phyloP scores from a whole-genome alignment of 2,888 invertebrate species.

The Gymnocheta viridis region DNA sequence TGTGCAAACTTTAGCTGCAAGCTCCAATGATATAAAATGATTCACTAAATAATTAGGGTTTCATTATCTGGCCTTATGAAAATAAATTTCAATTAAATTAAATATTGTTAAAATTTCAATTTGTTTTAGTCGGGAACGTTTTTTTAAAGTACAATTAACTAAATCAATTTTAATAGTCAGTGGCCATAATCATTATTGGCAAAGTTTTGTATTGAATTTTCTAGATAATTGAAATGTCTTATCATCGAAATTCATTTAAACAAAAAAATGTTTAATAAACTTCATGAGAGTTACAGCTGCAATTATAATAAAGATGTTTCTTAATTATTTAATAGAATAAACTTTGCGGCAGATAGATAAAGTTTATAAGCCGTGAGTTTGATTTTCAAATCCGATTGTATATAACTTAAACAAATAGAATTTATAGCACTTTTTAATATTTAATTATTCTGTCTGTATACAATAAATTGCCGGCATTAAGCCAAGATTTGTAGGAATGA shows the following conservation, averaged over 20 bases:
- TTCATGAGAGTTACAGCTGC: background rate
- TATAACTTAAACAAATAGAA: background rate
- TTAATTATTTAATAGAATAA: background rate
- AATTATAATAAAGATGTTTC: background rate
- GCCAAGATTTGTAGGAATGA: background rate
- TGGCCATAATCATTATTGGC: background rate
- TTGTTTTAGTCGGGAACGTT: background rate
- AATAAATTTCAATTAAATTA: constrained; percentile 18
- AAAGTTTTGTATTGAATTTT: background rate
- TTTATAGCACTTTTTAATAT: background rate
- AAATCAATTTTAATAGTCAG: background rate
- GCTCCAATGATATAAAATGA: background rate
- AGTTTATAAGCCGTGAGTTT: background rate
- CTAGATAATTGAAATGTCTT: background rate
- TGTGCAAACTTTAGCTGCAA: background rate
- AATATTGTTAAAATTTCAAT: background rate
- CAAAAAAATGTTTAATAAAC: background rate
- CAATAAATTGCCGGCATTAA: background rate
- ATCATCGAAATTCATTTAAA: background rate
- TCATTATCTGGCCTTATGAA: background rate
- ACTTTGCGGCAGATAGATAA: background rate
- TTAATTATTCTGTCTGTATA: background rate
- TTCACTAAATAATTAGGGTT: constrained; percentile 5
- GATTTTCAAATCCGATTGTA: constrained; percentile 3
- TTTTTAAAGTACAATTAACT: background rate